These are phyloP conservation scores for Dendropsophus ebraccatus DNA, from an alignment of 2,113 vertebrate species.

Conservation along the genomic window DNA sequence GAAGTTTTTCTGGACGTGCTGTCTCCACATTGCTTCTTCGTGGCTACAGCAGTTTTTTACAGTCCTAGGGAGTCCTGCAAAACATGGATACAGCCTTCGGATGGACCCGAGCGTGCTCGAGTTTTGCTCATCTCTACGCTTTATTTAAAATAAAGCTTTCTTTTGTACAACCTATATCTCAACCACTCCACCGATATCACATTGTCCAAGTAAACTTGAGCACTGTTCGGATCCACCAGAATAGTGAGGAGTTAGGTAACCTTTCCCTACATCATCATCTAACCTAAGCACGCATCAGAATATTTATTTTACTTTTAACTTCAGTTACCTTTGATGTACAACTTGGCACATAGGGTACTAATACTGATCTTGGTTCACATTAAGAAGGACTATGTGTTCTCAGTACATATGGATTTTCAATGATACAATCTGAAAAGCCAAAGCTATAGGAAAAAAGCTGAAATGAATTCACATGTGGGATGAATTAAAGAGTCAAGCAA, in stretches of 20 bases:
- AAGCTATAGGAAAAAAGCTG: neutral
- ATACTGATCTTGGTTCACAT: neutral
- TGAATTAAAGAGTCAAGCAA: neutral
- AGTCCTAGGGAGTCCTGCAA: no score
- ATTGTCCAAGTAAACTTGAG: neutral
- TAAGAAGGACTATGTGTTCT: neutral
- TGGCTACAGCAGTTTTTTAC: no score
- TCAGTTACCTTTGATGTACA: neutral
- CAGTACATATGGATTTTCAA: neutral
- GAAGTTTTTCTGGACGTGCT: no score
- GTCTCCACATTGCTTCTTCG: no score
- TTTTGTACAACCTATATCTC: neutral
- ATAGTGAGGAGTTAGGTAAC: neutral
- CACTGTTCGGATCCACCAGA: neutral
- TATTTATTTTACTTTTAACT: conserved; percentile 8
- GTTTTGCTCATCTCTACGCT: neutral
- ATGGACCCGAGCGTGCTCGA: no score
- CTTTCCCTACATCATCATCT: neutral
- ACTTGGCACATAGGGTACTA: neutral
- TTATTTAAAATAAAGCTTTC: neutral
- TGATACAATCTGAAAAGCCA: conserved; percentile 18
- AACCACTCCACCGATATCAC: neutral
- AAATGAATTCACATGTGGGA: neutral
- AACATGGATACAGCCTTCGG: no score
- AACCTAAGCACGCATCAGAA: neutral